phyloP scores from a whole-genome alignment of 2,888 invertebrate species.

The Mantis religiosa region DNA sequence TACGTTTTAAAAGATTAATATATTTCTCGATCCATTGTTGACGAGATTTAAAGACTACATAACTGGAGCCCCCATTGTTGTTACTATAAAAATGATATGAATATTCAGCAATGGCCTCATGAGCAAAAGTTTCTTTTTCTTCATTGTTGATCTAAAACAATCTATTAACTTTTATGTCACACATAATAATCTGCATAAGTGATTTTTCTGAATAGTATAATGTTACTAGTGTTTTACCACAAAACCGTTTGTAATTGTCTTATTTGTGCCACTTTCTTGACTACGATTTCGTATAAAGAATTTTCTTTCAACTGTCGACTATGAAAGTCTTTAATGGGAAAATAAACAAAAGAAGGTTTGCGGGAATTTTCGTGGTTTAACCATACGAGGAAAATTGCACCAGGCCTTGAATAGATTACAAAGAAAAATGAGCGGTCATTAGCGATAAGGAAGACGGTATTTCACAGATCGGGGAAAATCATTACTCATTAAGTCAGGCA shows the following conservation, averaged over 20 bases:
- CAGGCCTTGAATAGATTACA: neutral
- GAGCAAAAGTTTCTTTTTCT: neutral
- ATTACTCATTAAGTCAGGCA: neutral
- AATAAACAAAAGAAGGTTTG: neutral
- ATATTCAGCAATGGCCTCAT: neutral
- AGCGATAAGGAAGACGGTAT: neutral
- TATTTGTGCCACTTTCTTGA: neutral
- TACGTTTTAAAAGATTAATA: neutral
- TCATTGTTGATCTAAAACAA: neutral
- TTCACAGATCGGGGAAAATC: neutral
- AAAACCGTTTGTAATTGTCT: neutral
- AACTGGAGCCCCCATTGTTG: too few species aligned
- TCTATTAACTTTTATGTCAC: neutral
- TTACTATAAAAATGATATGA: neutral
- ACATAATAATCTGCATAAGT: neutral
- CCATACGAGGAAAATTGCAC: neutral
- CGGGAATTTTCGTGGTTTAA: neutral
- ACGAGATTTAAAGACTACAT: neutral
- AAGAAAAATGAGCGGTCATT: neutral
- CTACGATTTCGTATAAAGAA: neutral
- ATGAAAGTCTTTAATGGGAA: neutral
- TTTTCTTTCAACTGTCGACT: neutral
- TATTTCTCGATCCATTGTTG: neutral
- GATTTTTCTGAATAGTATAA: too few species aligned
- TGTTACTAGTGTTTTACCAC: too few species aligned